These are phyloP conservation scores for Steinernema khuongi DNA, from an alignment of 1,140 invertebrate species.

Conservation along the genomic window DNA sequence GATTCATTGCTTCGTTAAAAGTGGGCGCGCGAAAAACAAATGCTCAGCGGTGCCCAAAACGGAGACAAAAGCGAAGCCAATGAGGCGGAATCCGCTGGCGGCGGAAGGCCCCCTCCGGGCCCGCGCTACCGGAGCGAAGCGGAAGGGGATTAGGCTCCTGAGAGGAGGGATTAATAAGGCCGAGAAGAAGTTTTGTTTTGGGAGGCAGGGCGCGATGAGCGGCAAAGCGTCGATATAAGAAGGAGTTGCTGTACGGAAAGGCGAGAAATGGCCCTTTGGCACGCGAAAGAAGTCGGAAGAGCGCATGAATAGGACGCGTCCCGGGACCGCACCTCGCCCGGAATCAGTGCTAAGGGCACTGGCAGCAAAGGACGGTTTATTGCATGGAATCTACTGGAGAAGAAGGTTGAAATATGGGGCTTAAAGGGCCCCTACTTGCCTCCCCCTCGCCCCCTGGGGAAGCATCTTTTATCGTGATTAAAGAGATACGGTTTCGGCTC, in stretches of 20 bases:
- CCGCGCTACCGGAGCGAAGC: background rate
- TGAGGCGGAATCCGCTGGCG: slow-evolving; percentile 1
- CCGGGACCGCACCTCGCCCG: background rate
- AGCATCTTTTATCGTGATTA: too few relatives aligned
- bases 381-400: too few relatives aligned
- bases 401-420: too few relatives aligned
- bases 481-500: too few relatives aligned
- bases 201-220: background rate
- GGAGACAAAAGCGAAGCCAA: slow-evolving; percentile 16
- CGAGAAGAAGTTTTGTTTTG: background rate
- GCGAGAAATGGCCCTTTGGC: slow-evolving; percentile 5
- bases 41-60: slow-evolving; percentile 14
- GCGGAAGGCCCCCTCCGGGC: background rate
- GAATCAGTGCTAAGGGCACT: too few relatives aligned
- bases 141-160: background rate
- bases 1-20: background rate
- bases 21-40: slow-evolving; percentile 16
- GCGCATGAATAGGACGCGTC: background rate
- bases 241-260: slow-evolving; percentile 9
- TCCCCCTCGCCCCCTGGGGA: too few relatives aligned
- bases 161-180: background rate
- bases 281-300: slow-evolving; percentile 3
- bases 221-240: background rate
- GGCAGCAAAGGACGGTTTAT: too few relatives aligned
- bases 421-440: too few relatives aligned